Percentiles rank a stretch among this genome's conserved stretches.
These are phyloP conservation scores for Centropristis striata DNA, from an alignment of 2,113 vertebrate species.

Conservation along the genomic window DNA sequence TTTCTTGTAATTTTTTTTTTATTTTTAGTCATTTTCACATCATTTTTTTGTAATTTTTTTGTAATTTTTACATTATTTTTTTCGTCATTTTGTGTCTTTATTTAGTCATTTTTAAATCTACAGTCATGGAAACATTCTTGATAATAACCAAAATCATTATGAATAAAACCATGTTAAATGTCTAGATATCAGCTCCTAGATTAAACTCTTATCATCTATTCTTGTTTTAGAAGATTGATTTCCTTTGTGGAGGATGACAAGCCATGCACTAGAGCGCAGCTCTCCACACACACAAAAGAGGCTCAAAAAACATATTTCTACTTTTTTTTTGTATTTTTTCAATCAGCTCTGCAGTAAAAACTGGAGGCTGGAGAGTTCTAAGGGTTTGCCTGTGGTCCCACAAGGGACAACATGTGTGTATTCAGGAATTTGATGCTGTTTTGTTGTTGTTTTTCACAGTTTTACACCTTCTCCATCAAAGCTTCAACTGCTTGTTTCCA, in stretches of 20 bases:
- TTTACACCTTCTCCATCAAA: conserved; percentile 50
- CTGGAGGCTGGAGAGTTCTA: conserved; percentile 37
- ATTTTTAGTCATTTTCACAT: too few species aligned
- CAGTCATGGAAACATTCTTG: too few species aligned
- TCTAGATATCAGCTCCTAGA: too few species aligned
- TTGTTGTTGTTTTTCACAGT: background rate
- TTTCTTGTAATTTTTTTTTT: too few species aligned
- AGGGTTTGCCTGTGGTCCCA: conserved; percentile 45
- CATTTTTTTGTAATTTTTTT: too few species aligned
- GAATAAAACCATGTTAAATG: too few species aligned
- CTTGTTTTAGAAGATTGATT: conserved; percentile 88
- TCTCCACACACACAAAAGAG: conserved; percentile 75
- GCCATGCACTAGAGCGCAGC: conserved; percentile 75
- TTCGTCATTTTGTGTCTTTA: too few species aligned
- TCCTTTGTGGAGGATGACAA: conserved; percentile 83
- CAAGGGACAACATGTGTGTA: conserved; percentile 51
- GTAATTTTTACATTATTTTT: too few species aligned
- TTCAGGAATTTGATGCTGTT: conserved; percentile 33
- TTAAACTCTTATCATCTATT: too few species aligned
- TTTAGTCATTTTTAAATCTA: too few species aligned
- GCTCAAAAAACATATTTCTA: conserved; percentile 70
- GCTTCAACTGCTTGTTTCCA: conserved; percentile 14
- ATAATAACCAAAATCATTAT: too few species aligned
- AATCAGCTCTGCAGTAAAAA: conserved; percentile 63
- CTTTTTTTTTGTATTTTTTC: conserved; percentile 56